Percentiles rank a stretch among this genome's conserved stretches.
Evolutionary conservation across 1,140 invertebrate species (phyloP).

Genomic region (Platorchestia sp.): DNA sequence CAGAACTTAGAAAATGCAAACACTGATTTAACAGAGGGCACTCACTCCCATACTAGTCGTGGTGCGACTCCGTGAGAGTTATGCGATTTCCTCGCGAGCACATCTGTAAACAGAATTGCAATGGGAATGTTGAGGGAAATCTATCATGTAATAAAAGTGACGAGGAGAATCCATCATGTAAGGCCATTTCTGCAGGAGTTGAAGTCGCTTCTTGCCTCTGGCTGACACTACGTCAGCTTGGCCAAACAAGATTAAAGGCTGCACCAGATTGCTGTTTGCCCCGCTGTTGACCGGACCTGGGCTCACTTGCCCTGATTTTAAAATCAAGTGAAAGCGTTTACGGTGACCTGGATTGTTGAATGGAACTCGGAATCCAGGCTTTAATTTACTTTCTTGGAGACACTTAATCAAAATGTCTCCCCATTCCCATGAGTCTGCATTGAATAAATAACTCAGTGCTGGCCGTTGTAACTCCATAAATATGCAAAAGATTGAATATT

Average conservation of each 20-base stretch:
- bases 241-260: constrained; percentile 49
- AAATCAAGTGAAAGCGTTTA: constrained; percentile 45
- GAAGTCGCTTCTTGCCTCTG: not conserved
- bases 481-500: too few relatives aligned
- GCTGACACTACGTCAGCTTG: constrained; percentile 32
- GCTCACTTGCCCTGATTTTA: constrained; percentile 47
- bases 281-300: constrained; percentile 18
- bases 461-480: not conserved
- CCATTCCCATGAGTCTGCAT: not conserved
- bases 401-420: not conserved
- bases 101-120: not conserved
- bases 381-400: not conserved
- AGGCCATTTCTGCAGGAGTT: not conserved
- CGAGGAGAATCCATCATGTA: constrained; percentile 27
- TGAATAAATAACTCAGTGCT: not conserved
- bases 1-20: too few relatives aligned
- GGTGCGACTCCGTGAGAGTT: not conserved
- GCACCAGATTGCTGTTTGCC: constrained; percentile 47
- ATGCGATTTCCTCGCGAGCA: not conserved
- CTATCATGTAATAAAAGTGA: constrained; percentile 29
- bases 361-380: not conserved
- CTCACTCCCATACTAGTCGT: too few relatives aligned
- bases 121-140: not conserved
- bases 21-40: too few relatives aligned
- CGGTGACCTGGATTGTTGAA: not conserved